Base-by-base conservation (phyloP, 1,140 invertebrate genomes). In the Ceratoteleas bidentatus region DNA sequence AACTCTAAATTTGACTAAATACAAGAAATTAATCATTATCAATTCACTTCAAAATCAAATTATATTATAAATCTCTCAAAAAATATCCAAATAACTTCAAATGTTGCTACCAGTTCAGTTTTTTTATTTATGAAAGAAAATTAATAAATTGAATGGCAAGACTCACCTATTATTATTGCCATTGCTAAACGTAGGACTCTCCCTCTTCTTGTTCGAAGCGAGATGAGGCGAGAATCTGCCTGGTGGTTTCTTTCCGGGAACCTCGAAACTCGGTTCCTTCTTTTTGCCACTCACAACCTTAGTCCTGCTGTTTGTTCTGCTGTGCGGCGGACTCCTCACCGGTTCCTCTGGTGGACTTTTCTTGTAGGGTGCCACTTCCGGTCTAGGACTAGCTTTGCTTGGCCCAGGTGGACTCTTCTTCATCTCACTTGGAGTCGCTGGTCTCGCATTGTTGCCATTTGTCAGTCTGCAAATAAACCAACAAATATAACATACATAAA, bases 231-330 rank as follows among this genome's bases (percentile, higher is more conserved):
- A 93, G 32, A 90, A 91, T 70, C 91, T 91, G 62, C 92, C 85
- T 0, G 93, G 93, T 66, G 92, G 93, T 85, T 91, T 86, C 49
- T 92, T 87, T 85, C 91, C 79, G 91, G 89, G 79, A 84, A 90
- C 65, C 50, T 93, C 91, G 8, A 91, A 86, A 5, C 90, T 89
- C 3, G 93, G 92, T 69, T 94, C 93, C 33, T 89, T 91, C 58
- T 90, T 91, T 34, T 88, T 91, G 32, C 93, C 94, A 65, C 93
- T 94, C 0, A 93, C 90, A 58, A 95, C 94, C 83, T 93, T 92
- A 5, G 94, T 94, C 78, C 94, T 93, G n/a, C 92, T 93, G 6
- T 92, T 93, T n/a, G 93, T 93, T 16, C 94, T 91, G 76, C 94
- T 93, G 83, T 93, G 92, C 0, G 91, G 92, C 75, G 91, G 87